Evolutionary conservation across 2,113 vertebrate species (phyloP), one percentile per base, ranked within the genome.

Genomic region (Illadopsis cleaveri): DNA sequence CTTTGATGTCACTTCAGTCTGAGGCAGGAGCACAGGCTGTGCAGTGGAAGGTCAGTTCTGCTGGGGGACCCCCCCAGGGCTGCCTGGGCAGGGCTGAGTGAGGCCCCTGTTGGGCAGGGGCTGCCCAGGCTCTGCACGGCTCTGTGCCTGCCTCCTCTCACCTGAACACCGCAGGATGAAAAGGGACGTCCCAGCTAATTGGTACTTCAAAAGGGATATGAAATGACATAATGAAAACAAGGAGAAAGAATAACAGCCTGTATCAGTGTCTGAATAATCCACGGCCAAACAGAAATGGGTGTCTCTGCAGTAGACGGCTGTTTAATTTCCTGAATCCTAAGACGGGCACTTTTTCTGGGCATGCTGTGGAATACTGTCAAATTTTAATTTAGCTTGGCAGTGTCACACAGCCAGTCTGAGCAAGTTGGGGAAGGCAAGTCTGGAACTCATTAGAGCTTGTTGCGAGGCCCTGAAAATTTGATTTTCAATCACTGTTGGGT

Each of bases 361-460:
- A 93, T 1, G 22, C 64, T 51, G 58, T 86, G 79, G 87, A 58
- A 69, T 15, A 11, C 90, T 81, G 83, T 85, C 95, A 91, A 28
- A 30, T 47, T 88, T 62, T 58, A 83, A 85, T 94, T 91, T 95
- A 50, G 53, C 83, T 95, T 96, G 96, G 96, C 96, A 95, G 72
- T 25, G 75, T 50, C 8, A 45, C 23, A 1, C 48, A 58, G n/a
- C 80, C 88, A 56, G 92, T 91, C 60, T 78, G 94, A 91, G 71
- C 89, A 83, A 89, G 94, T 70, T 3, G 1, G 38, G 54, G 48
- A 86, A 85, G 89, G 81, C 50, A 10, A n/a, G 90, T 96, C 96
- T 97, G 97, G 96, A 96, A 97, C 87, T 90, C 91, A 96, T 97
- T 97, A 97, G 66, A 50, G 81, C 93, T 90, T 51, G 83, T 94